phyloP scores from a whole-genome alignment of 2,888 invertebrate genomes.

The Acleris literana region DNA sequence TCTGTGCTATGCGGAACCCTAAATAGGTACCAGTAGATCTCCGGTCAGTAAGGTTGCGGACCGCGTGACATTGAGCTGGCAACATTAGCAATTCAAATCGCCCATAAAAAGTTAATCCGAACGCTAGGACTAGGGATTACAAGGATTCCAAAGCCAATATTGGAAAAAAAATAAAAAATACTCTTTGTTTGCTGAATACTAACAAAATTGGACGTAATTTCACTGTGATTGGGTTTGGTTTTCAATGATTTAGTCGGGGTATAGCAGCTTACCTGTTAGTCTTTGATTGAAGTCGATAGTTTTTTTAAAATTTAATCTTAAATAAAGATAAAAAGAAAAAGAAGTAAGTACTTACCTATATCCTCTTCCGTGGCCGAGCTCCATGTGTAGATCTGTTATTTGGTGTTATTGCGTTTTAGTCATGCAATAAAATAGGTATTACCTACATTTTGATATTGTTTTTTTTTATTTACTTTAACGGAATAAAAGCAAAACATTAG shows the following conservation, averaged over 20 bases:
- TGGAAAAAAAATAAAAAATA: neutral
- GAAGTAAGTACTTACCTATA: no score
- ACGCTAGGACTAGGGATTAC: slow-evolving; percentile 11
- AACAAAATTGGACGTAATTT: neutral
- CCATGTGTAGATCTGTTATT: no score
- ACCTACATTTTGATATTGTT: no score
- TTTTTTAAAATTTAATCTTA: no score
- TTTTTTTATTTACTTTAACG: no score
- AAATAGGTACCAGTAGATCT: slow-evolving; percentile 18
- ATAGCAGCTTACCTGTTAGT: neutral
- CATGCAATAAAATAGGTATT: no score
- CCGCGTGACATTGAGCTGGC: slow-evolving; percentile 24
- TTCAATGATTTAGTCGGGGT: neutral
- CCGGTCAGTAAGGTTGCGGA: slow-evolving; percentile 23
- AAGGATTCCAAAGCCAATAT: neutral
- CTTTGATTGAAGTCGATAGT: neutral
- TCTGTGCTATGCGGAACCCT: neutral
- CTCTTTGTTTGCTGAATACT: neutral
- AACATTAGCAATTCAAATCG: slow-evolving; percentile 30
- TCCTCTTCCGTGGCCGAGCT: no score
- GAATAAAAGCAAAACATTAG: no score
- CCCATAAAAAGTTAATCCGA: slow-evolving; percentile 14
- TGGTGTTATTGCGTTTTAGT: no score
- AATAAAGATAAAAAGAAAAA: no score
- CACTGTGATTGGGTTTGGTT: neutral